Base-by-base conservation (phyloP, 2,113 vertebrate genomes). In the Microcebus jonahi region DNA sequence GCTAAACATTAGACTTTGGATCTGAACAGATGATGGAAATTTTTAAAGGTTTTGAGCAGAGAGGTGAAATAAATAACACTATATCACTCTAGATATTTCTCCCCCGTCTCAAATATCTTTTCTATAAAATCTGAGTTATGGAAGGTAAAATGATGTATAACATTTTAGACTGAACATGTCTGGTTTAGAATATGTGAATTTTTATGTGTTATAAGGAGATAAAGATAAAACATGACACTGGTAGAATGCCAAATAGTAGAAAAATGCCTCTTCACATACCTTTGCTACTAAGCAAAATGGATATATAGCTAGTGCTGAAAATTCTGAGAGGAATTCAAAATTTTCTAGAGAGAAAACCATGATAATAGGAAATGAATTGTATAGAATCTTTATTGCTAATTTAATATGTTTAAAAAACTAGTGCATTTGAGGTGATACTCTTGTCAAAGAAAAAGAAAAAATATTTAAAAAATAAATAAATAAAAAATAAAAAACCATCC, bases 371-470 rank as follows among this genome's bases (percentile, higher is more conserved):
- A 89, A 75, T 91, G 77, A 53, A 45, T 92, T 50, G 3, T 83
- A 55, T 48, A 48, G 15, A 81, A 45, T 73, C 31, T 75, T 88
- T 53, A 82, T 59, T 70, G 79, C 18, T 81, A 82, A 68, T 76
- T 83, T 86, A 88, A 87, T 61, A 81, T 53, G 21, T 86, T 90
- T 70, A 27, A 87, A 93, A 90, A 91, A 59, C 18, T 67, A 80
- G 53, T 84, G 11, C 5, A 45, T 45, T 45, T 45, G 45, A 45
- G 45, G 45, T 45, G 45, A 45, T 45, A 45, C 45, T 45, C 45
- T 8, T 45, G 45, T 45, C 45, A 45, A 45, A 45, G 45, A 45
- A 45, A 45, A 45, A 45, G 7, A 45, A 45, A 42, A 45, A 45
- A 45, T 45, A 45, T 45, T 45, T 8, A 45, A 45, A 45, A 8